Evolutionary conservation across 2,113 vertebrate species (phyloP).

Genomic region (Plecturocebus donacophilus): DNA sequence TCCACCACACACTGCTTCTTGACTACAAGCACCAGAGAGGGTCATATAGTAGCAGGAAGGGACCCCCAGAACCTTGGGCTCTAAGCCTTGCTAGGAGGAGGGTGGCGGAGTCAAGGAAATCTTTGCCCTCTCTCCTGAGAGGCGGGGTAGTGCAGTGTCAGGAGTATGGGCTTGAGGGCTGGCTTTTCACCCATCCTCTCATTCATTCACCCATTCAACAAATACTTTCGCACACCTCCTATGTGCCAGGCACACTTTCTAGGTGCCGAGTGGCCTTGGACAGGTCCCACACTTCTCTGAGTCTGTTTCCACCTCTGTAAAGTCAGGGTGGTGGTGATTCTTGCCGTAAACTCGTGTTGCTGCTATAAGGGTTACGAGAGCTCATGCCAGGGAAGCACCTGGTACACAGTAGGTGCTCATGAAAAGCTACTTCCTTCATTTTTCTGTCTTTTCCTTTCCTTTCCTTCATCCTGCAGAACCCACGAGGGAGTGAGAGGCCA

Average conservation of each 20-base stretch:
- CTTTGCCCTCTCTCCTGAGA: background rate
- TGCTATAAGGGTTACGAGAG: background rate
- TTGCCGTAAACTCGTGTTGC: background rate
- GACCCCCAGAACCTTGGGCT: background rate
- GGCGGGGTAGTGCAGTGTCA: background rate
- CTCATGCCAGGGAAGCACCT: background rate
- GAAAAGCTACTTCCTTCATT: background rate
- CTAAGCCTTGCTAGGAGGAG: background rate
- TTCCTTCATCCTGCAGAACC: background rate
- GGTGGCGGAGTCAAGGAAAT: background rate
- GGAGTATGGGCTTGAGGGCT: background rate
- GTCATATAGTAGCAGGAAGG: background rate
- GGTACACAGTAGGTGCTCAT: background rate
- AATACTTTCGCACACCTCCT: background rate
- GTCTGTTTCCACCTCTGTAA: background rate
- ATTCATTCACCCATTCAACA: background rate
- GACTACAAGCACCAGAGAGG: slow-evolving; percentile 8
- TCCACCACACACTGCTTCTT: background rate
- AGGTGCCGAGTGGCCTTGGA: background rate
- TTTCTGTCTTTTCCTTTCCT: background rate
- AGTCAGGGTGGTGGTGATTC: background rate
- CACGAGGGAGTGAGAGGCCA: background rate
- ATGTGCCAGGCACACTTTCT: background rate
- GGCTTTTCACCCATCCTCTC: background rate
- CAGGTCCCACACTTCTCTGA: background rate